Percentiles rank a stretch among this genome's conserved stretches.
phyloP scores from a whole-genome alignment of 2,113 vertebrate genomes.

The Tor tambroides region DNA sequence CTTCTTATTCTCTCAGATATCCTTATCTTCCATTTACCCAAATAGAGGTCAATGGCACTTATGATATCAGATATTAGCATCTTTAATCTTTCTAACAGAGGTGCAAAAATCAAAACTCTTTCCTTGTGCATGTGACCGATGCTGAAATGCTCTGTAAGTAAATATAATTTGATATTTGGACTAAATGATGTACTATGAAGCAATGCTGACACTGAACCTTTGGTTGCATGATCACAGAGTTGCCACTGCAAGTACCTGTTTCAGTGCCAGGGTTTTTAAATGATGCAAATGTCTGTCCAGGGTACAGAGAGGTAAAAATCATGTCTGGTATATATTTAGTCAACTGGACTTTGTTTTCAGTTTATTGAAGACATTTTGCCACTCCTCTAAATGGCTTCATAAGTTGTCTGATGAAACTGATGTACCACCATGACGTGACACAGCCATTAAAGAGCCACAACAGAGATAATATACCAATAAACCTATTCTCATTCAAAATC shows the following conservation, averaged over 20 bases:
- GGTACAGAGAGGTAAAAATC: conserved; percentile 19
- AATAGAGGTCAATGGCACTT: neutral
- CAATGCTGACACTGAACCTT: neutral
- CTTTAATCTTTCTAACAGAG: neutral
- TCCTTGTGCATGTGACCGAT: no score
- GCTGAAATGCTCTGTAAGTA: conserved; percentile 14
- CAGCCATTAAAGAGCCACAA: neutral
- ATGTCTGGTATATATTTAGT: conserved; percentile 4
- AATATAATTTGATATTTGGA: neutral
- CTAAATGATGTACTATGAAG: conserved; percentile 14
- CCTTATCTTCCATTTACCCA: neutral
- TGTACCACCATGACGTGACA: neutral
- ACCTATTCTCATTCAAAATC: neutral
- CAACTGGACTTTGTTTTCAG: neutral
- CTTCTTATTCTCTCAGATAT: neutral
- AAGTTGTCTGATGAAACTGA: neutral
- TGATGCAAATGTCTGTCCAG: conserved; percentile 37
- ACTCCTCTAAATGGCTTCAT: neutral
- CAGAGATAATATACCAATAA: neutral
- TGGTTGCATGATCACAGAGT: neutral
- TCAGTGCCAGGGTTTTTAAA: conserved; percentile 33
- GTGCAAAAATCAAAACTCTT: neutral
- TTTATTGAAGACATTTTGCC: neutral
- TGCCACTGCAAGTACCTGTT: neutral
- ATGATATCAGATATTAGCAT: neutral